These are phyloP conservation scores for Eupeodes latifasciatus DNA, from an alignment of 2,888 invertebrate species.

Conservation along the genomic window DNA sequence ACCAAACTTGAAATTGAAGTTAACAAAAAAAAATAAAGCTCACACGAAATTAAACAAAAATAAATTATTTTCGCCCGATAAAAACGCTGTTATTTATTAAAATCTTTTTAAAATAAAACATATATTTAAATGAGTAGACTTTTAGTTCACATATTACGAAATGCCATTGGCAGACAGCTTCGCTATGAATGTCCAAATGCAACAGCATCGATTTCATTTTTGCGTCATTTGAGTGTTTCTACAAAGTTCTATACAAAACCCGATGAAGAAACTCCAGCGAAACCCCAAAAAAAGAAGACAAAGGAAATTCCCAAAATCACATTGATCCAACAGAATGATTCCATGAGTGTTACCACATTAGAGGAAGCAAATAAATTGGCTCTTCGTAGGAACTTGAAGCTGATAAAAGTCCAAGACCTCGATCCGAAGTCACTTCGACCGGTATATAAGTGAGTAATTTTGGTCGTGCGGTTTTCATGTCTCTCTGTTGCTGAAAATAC, in stretches of 20 bases:
- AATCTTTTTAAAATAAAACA: background rate
- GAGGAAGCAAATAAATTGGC: slow-evolving; percentile 90
- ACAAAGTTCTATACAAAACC: slow-evolving; percentile 27
- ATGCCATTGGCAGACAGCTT: slow-evolving; percentile 36
- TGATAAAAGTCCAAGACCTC: slow-evolving; percentile 88
- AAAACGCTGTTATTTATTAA: slow-evolving; percentile 9
- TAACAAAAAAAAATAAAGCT: background rate
- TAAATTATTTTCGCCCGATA: slow-evolving; percentile 18
- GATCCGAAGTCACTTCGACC: slow-evolving; percentile 89
- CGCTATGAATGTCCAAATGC: slow-evolving; percentile 28
- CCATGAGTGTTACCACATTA: slow-evolving; percentile 86
- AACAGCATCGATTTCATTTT: background rate
- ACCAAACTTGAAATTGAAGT: background rate
- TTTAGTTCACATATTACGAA: slow-evolving; percentile 33
- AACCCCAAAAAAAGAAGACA: slow-evolving; percentile 57
- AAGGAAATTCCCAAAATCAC: slow-evolving; percentile 86
- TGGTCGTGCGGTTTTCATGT: background rate
- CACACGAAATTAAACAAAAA: slow-evolving; percentile 37
- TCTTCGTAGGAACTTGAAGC: slow-evolving; percentile 87
- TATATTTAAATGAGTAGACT: slow-evolving; percentile 55
- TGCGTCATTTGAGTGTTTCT: slow-evolving; percentile 17
- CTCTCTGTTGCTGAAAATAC: background rate
- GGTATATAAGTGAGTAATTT: slow-evolving; percentile 86
- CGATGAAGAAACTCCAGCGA: background rate
- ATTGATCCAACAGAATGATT: slow-evolving; percentile 86